Evolutionary conservation across 1,140 invertebrate genomes (phyloP).

Genomic region (Sitobion miscanthi): DNA sequence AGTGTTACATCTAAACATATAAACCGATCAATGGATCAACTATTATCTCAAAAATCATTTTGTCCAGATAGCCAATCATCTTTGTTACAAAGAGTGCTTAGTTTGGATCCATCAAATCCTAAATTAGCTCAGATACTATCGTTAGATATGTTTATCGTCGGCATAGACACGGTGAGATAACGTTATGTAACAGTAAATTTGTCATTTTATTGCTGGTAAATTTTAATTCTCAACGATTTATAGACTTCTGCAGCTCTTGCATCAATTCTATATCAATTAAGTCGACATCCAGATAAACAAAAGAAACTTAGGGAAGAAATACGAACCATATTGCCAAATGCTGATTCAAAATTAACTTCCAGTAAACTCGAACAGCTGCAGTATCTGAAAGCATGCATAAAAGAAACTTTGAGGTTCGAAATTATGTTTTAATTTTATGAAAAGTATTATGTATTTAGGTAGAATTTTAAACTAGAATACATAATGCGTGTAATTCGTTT

Average conservation of each 20-base stretch:
- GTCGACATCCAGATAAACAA: slow-evolving; percentile 78
- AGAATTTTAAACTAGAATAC: background rate
- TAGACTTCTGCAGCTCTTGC: slow-evolving; percentile 81
- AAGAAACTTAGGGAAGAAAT: slow-evolving; percentile 76
- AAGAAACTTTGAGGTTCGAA: slow-evolving; percentile 81
- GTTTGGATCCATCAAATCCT: slow-evolving; percentile 68
- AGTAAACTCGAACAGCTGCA: slow-evolving; percentile 73
- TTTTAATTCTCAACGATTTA: background rate
- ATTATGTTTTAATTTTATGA: background rate
- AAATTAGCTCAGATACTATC: slow-evolving; percentile 79
- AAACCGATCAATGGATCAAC: slow-evolving; percentile 64
- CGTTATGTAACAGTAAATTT: background rate
- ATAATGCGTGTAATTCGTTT: slow-evolving; percentile 44
- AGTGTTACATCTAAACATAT: slow-evolving; percentile 73
- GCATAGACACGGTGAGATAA: slow-evolving; percentile 79
- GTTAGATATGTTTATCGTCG: slow-evolving; percentile 83
- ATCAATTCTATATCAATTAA: slow-evolving; percentile 81
- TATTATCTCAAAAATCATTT: slow-evolving; percentile 63
- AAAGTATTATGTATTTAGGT: background rate
- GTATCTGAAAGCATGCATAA: slow-evolving; percentile 86
- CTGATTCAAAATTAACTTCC: slow-evolving; percentile 68
- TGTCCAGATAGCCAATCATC: slow-evolving; percentile 67
- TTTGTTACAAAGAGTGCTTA: slow-evolving; percentile 70
- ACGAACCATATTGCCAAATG: slow-evolving; percentile 66
- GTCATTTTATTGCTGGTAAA: background rate